Evolutionary conservation across 2,888 invertebrate genomes (phyloP), one percentile per base, ranked within the genome.

Genomic region (Labia minor): DNA sequence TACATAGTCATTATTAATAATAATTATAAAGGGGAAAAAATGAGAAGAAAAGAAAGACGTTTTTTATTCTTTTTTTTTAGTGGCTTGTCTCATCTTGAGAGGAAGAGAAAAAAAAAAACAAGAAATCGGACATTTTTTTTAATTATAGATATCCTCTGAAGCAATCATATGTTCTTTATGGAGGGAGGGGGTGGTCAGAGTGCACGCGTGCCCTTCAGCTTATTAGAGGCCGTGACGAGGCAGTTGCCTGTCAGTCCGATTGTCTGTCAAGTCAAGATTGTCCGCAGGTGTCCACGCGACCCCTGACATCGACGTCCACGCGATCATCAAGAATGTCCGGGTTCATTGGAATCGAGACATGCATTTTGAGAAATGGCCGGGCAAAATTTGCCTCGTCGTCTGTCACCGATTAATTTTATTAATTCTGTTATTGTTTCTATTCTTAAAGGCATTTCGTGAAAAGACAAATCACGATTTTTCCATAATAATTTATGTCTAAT

Each of bases 181-280:
- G 14, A 49, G n/a, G n/a, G n/a, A n/a, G n/a, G n/a, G n/a, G n/a
- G 49, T 49, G 49, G 49, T 49, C 49, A 49, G 49, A 49, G 49
- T 4, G 49, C 49, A 49, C 49, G 49, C 49, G 49, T 49, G 16
- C 49, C 16, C 49, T 49, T 49, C 49, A 49, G 49, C 49, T 49
- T 49, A 14, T 49, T 49, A 49, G n/a, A 49, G 6, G 2, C 49
- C 49, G 49, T 49, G 49, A 49, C 49, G 49, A 49, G 49, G 49
- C 49, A 49, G 14, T 49, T 49, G 49, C 14, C 26, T 26, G 26
- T 26, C 26, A 6, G 26, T 26, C 8, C 14, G 49, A 3, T 14
- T 14, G 49, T 49, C 14, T 49, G 49, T 49, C 49, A 11, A 49
- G 14, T 10, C 2, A n/a, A 11, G n/a, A n/a, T 49, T 11, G 16